Evolutionary conservation across 2,113 vertebrate genomes (phyloP).

Genomic region (Spermophilus dauricus): DNA sequence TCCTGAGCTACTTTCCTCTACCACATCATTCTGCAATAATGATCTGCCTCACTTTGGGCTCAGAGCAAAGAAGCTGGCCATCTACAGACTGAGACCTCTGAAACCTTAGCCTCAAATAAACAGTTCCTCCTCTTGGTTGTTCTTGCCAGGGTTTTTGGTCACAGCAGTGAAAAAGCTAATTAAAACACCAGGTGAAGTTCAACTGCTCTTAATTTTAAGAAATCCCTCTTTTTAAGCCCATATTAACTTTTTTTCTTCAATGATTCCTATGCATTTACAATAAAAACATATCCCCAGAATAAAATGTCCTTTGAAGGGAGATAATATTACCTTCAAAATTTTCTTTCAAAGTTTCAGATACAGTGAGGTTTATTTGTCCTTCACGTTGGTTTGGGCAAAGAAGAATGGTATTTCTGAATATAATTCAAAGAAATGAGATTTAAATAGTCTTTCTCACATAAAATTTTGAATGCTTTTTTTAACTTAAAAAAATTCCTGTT

Average conservation of each 20-base stretch:
- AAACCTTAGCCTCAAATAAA: no score
- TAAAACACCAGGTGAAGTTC: not conserved
- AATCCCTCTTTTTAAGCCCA: not conserved
- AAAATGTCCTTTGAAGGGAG: not conserved
- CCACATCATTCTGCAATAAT: no score
- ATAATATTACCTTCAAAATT: not conserved
- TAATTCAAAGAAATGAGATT: slow-evolving; percentile 39
- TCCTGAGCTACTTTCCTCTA: no score
- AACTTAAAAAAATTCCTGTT: not conserved
- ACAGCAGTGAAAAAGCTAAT: no score
- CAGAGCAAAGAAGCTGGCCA: no score
- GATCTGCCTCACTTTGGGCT: no score
- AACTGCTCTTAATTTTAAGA: not conserved
- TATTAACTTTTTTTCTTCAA: not conserved
- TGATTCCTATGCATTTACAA: not conserved
- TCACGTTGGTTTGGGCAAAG: not conserved
- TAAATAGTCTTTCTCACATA: slow-evolving; percentile 26
- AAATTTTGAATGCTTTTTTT: slow-evolving; percentile 41
- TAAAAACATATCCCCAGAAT: not conserved
- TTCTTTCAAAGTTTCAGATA: not conserved
- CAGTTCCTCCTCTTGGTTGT: no score
- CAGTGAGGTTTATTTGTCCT: not conserved
- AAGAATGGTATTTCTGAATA: not conserved
- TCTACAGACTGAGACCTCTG: no score
- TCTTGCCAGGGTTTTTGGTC: no score